Percentiles rank a stretch among this genome's conserved stretches.
Conservation (phyloP, 1,140 invertebrate species). For the Caenorhabditis inopinata region DNA sequence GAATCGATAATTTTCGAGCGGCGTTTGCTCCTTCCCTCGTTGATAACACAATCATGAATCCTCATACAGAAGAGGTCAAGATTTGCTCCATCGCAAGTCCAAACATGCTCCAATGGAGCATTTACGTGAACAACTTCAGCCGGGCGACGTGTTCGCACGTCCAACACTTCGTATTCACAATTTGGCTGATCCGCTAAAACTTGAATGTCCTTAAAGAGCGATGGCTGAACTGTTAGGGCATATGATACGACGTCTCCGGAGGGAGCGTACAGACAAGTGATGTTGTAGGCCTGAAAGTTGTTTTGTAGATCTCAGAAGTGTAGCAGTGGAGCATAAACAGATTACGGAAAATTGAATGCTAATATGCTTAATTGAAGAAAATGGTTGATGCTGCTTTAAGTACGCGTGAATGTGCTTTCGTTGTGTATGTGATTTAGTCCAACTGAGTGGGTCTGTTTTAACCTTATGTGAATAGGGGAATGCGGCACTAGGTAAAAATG, state of each 20-base stretch:
- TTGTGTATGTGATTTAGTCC: no score
- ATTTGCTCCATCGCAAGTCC: constrained; percentile 60
- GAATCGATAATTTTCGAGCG: not conserved
- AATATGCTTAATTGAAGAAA: no score
- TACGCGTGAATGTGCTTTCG: no score
- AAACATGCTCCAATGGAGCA: constrained; percentile 58
- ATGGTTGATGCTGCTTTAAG: no score
- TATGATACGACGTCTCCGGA: constrained; percentile 65
- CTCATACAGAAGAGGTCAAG: constrained; percentile 64
- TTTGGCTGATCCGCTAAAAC: constrained; percentile 63
- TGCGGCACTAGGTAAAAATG: no score
- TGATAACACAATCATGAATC: constrained; percentile 54
- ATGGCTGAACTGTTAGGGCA: constrained; percentile 56
- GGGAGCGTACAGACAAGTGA: constrained; percentile 54
- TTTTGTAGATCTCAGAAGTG: no score
- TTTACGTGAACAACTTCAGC: constrained; percentile 62
- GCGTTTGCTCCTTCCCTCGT: not conserved
- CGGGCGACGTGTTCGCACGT: constrained; percentile 52
- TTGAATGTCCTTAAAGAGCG: constrained; percentile 59
- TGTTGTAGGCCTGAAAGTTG: constrained; percentile 55
- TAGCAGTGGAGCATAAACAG: no score
- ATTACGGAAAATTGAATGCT: no score
- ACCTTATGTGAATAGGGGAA: no score
- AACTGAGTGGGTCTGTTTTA: no score
- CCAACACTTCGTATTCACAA: constrained; percentile 60